Conservation (phyloP, 1,140 invertebrate genomes). For the Lucilia sericata region DNA sequence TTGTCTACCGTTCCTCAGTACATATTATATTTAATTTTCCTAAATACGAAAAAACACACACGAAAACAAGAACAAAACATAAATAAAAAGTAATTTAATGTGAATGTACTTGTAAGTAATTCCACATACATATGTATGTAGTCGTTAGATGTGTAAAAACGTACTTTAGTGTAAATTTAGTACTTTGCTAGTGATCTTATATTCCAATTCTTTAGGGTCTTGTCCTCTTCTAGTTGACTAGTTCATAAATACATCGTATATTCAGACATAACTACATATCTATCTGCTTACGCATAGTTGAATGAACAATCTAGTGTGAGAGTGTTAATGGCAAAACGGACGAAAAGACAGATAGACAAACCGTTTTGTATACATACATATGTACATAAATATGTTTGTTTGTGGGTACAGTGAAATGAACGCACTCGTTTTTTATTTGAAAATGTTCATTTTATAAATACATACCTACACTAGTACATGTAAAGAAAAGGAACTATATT, state of each 20-base stretch:
- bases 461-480: not conserved
- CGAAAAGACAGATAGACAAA: not conserved
- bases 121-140: not conserved
- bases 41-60: too few relatives aligned
- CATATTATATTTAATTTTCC: not conserved
- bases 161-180: not conserved
- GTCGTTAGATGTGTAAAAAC: not conserved
- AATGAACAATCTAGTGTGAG: not conserved
- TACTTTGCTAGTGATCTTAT: not conserved
- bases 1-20: conserved; percentile 31
- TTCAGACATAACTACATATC: too few relatives aligned
- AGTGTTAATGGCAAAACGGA: not conserved
- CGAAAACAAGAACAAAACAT: too few relatives aligned
- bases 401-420: conserved; percentile 1
- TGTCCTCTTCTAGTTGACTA: not conserved
- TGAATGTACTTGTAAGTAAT: conserved; percentile 21
- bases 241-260: not conserved
- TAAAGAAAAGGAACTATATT: too few relatives aligned
- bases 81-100: not conserved
- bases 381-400: too few relatives aligned
- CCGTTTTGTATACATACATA: not conserved
- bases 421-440: not conserved
- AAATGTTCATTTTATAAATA: not conserved
- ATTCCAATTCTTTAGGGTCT: not conserved
- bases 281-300: not conserved